Evolutionary conservation across 2,888 invertebrate species (phyloP).

Genomic region (Mythimna vitellina): DNA sequence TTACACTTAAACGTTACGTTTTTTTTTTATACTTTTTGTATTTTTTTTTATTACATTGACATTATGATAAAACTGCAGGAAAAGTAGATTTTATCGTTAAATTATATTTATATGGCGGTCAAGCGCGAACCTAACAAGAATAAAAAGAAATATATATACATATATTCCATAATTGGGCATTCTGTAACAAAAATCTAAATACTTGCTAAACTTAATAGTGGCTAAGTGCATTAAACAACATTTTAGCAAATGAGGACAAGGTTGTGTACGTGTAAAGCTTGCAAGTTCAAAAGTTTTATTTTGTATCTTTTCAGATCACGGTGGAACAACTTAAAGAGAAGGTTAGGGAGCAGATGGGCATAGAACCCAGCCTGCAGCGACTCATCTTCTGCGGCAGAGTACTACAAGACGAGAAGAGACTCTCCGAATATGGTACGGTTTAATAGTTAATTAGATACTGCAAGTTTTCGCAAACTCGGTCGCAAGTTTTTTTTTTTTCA

Average conservation of each 20-base stretch:
- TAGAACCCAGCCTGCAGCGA: slow-evolving; percentile 95
- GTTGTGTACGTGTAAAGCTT: background rate
- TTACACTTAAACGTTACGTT: too few relatives aligned
- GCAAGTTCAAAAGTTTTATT: slow-evolving; percentile 7
- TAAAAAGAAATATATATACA: too few relatives aligned
- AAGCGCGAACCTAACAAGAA: too few relatives aligned
- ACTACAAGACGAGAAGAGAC: slow-evolving; percentile 95
- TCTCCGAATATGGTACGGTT: slow-evolving; percentile 94
- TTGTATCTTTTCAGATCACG: slow-evolving; percentile 91
- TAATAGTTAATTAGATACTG: background rate
- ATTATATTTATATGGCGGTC: too few relatives aligned
- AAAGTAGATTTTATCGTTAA: too few relatives aligned
- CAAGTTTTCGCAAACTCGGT: background rate
- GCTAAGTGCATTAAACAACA: too few relatives aligned
- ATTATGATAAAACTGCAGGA: background rate
- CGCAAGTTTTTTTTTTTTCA: background rate
- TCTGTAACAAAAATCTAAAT: too few relatives aligned
- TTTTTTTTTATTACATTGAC: too few relatives aligned
- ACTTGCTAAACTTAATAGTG: too few relatives aligned
- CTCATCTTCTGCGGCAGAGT: slow-evolving; percentile 99
- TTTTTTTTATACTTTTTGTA: too few relatives aligned
- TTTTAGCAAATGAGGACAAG: too few relatives aligned
- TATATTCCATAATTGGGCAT: too few relatives aligned
- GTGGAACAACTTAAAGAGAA: slow-evolving; percentile 95
- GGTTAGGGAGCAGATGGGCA: slow-evolving; percentile 94